Evolutionary conservation across 1,140 invertebrate genomes (phyloP), one percentile per base, ranked within the genome.

Genomic region (Penaeus vannamei): DNA sequence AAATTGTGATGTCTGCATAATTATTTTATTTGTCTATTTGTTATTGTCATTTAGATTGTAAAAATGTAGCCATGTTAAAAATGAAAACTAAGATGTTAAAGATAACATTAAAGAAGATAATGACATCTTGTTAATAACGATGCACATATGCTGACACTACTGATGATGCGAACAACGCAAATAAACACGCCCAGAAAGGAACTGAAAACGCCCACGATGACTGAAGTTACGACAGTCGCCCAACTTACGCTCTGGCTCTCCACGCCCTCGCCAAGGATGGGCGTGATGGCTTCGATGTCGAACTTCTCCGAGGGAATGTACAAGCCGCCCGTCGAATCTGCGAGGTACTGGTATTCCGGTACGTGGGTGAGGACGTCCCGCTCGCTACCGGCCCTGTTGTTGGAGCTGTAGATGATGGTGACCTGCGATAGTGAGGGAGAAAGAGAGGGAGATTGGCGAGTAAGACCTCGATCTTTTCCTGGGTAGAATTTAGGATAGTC

Each of bases 231-330:
- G 3, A 20, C 20, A 0, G 26, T 17, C 12, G 64, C 46, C 4
- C 14, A 4, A 86, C 88, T 90, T 42, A 90, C 88, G 53, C 72
- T 61, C 23, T 64, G 36, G 14, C 84, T 85, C 84, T 90, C 60
- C 5, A 90, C 88, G 22, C 88, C 79, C 26, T 90, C 88, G 4
- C 62, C 77, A 20, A 90, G 61, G 88, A 90, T 90, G 23, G 84
- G 84, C 26, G 60, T 83, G 42, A 90, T 86, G 76, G 84, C 77
- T 46, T 85, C 84, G 62, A 90, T 82, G 22, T 84, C 83, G 53
- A 90, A 90, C 82, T 90, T 90, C 4, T 82, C 84, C 1, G 88
- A 90, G 60, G 88, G 88, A 23, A 90, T 90, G 88, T 86, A 90
- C 14, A 90, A 84, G 2, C 88, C 88, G 4, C 88, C 88, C 1